Conservation (phyloP, 2,113 vertebrate genomes). For the Orycteropus afer region DNA sequence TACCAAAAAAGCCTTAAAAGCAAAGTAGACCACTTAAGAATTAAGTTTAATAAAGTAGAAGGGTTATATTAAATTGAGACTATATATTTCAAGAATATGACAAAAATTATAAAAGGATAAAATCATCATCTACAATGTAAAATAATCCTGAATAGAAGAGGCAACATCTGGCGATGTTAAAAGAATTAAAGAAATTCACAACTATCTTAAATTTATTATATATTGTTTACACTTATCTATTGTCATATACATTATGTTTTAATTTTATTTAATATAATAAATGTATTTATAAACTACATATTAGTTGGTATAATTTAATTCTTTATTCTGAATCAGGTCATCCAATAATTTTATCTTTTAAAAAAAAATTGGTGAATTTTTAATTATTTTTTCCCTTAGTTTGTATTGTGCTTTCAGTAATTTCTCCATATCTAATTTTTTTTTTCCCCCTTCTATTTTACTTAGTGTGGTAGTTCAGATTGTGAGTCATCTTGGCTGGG, state of each 20-base stretch:
- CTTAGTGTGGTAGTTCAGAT: no score
- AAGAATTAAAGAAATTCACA: no score
- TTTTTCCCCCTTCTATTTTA: not conserved
- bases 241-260: not conserved
- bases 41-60: not conserved
- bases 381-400: not conserved
- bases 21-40: not conserved
- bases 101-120: not conserved
- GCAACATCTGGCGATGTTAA: no score
- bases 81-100: not conserved
- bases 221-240: not conserved
- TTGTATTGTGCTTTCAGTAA: not conserved
- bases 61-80: not conserved
- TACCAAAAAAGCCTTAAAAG: no score
- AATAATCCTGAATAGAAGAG: not conserved
- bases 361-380: not conserved
- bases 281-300: not conserved
- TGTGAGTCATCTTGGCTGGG: no score
- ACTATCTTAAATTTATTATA: no score
- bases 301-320: not conserved
- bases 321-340: not conserved
- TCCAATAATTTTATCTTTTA: not conserved
- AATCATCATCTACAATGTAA: not conserved
- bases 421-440: not conserved
- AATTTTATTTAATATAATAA: not conserved